Conservation (phyloP, 1,140 invertebrate species). For the Aphelenchoides besseyi region DNA sequence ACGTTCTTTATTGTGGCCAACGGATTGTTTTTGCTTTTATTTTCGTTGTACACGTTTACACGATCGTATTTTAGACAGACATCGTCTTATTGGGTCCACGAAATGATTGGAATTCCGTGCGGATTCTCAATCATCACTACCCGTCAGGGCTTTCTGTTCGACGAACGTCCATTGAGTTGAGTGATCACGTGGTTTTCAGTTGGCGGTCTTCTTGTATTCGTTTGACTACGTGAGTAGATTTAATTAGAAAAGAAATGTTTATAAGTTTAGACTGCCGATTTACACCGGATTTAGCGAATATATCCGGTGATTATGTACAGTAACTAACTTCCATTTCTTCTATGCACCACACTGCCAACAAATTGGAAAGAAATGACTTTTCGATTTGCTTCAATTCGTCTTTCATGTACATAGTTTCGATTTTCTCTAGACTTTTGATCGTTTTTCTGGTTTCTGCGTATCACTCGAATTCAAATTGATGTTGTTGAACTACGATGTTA, state of each 20-base stretch:
- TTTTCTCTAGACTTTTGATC: neutral
- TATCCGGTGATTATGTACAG: slow-evolving; percentile 12
- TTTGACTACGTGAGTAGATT: neutral
- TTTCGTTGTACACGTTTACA: no score
- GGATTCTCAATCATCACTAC: no score
- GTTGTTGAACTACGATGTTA: neutral
- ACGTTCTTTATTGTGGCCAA: no score
- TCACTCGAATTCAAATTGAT: neutral
- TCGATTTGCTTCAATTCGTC: neutral
- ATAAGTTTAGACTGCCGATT: neutral
- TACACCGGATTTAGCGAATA: neutral
- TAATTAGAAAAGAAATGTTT: neutral
- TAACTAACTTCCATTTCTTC: neutral
- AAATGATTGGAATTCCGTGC: no score
- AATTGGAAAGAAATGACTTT: neutral
- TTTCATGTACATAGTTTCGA: slow-evolving; percentile 13
- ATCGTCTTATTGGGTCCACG: no score
- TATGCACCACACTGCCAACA: slow-evolving; percentile 11
- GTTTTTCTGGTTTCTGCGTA: neutral
- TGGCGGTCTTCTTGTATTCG: neutral
- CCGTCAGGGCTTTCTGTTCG: neutral
- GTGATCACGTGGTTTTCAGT: neutral
- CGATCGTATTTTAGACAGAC: no score
- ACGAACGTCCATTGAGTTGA: neutral
- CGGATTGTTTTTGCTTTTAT: no score